Conservation (phyloP, 2,113 vertebrate genomes). For the Montifringilla adamsi region DNA sequence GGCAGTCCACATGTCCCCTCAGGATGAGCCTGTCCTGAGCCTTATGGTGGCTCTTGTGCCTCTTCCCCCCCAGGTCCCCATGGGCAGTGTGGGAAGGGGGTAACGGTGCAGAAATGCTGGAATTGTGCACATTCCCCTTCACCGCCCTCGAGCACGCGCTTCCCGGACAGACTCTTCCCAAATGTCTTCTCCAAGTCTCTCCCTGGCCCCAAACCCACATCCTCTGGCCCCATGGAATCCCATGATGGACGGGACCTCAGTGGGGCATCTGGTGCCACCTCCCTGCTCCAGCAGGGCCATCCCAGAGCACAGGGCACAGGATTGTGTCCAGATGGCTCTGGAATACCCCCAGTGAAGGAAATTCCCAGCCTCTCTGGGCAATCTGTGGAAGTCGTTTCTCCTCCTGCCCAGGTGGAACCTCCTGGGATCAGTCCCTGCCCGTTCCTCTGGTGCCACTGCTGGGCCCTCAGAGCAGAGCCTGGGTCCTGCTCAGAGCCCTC, state of each 20-base stretch:
- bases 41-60: background rate
- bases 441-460: background rate
- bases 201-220: fast-evolving
- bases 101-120: background rate
- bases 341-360: background rate
- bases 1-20: background rate
- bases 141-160: fast-evolving
- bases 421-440: background rate
- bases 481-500: background rate
- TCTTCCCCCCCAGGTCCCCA: background rate
- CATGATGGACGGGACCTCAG: background rate
- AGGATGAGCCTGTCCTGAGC: background rate
- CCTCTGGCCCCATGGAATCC: background rate
- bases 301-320: background rate
- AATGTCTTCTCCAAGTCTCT: background rate
- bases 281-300: background rate
- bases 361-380: background rate
- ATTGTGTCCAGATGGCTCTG: background rate
- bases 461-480: background rate
- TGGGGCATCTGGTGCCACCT: background rate
- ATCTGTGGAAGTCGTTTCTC: background rate
- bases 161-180: background rate
- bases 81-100: background rate
- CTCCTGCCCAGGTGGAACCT: background rate
- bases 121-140: background rate